A percentile compares a stretch with the other conserved stretches of the same genome.
phyloP scores from a whole-genome alignment of 2,113 vertebrate genomes.

The Percina caprodes region DNA sequence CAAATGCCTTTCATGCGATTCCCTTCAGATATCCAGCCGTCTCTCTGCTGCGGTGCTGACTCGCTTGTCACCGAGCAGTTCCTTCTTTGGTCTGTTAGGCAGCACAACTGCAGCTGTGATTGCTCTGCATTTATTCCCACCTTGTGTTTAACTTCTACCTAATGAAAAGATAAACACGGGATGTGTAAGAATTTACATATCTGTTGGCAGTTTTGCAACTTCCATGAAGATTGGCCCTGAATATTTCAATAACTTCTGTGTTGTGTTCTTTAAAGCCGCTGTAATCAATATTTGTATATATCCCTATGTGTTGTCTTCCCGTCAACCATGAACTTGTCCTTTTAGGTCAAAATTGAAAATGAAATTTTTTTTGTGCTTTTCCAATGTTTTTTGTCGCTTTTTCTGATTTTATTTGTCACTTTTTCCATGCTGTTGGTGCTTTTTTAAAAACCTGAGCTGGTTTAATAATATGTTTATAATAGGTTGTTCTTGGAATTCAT shows the following conservation, averaged over 20 bases:
- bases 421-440: too few species aligned
- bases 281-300: neutral
- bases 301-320: too few species aligned
- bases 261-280: neutral
- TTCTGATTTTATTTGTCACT: too few species aligned
- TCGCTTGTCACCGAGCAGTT: slow-evolving; percentile 66
- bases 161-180: neutral
- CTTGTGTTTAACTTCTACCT: slow-evolving; percentile 6
- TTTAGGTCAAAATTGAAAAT: too few species aligned
- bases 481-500: too few species aligned
- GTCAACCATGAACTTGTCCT: too few species aligned
- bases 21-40: slow-evolving; percentile 55
- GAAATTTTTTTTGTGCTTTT: too few species aligned
- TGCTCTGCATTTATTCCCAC: slow-evolving; percentile 30
- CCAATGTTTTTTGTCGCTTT: too few species aligned
- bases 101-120: slow-evolving; percentile 24
- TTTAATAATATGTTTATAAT: too few species aligned
- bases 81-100: slow-evolving; percentile 71
- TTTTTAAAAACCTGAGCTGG: too few species aligned
- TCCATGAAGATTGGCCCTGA: neutral
- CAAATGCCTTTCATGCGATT: slow-evolving; percentile 79
- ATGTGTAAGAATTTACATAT: neutral
- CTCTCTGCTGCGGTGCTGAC: slow-evolving; percentile 17
- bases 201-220: neutral
- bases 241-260: neutral